These are phyloP conservation scores for Petaurus breviceps DNA, from an alignment of 2,113 vertebrate species.

Conservation along the genomic window DNA sequence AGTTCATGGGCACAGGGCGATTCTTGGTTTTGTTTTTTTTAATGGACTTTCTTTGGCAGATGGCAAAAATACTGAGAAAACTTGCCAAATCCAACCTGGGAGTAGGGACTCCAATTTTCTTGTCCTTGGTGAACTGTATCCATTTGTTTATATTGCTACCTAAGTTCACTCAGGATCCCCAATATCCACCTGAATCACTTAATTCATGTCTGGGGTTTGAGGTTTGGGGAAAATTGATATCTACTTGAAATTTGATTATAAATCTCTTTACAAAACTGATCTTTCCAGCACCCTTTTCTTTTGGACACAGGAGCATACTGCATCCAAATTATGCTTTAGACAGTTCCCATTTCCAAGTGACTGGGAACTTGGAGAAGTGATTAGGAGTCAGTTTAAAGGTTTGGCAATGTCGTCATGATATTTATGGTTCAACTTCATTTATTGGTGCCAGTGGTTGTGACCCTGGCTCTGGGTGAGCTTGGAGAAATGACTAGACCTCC, in stretches of 20 bases:
- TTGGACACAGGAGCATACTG: not conserved
- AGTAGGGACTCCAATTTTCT: slow-evolving; percentile 46
- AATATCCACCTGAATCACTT: slow-evolving; percentile 52
- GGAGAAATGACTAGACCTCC: slow-evolving; percentile 12
- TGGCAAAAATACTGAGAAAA: slow-evolving; percentile 40
- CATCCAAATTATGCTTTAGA: slow-evolving; percentile 28
- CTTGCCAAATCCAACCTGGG: slow-evolving; percentile 21
- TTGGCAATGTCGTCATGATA: slow-evolving; percentile 15
- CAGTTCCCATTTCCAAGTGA: not conserved
- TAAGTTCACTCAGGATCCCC: slow-evolving; percentile 40
- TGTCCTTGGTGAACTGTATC: slow-evolving; percentile 43
- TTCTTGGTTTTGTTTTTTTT: slow-evolving; percentile 14
- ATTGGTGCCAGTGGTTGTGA: not conserved
- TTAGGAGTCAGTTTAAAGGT: slow-evolving; percentile 15
- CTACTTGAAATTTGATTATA: slow-evolving; percentile 54
- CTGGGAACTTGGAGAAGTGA: slow-evolving; percentile 26
- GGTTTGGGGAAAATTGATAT: slow-evolving; percentile 26
- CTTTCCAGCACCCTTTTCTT: slow-evolving; percentile 18
- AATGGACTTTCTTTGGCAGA: slow-evolving; percentile 50
- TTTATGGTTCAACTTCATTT: not conserved
- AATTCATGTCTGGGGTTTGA: slow-evolving; percentile 24
- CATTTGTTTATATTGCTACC: slow-evolving; percentile 46
- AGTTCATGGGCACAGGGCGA: slow-evolving; percentile 24
- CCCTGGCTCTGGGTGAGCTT: not conserved
- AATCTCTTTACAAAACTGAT: slow-evolving; percentile 8